These are phyloP conservation scores for Lasioglossum vierecki DNA, from an alignment of 2,888 invertebrate species.

Conservation along the genomic window DNA sequence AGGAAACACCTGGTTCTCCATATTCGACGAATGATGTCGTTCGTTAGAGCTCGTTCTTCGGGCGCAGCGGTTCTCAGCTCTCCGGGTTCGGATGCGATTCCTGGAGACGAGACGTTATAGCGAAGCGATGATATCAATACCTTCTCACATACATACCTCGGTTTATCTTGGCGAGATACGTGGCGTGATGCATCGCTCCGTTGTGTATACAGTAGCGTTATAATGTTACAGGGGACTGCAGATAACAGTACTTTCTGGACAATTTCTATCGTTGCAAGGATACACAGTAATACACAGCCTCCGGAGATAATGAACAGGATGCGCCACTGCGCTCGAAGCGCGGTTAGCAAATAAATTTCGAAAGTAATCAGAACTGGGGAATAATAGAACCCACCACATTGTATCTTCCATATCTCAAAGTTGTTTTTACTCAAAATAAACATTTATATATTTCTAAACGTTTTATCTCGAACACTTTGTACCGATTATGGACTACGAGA, in stretches of 20 bases:
- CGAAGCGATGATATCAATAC: constrained; percentile 68
- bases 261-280: constrained; percentile 14
- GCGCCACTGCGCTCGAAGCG: background rate
- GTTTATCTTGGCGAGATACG: constrained; percentile 52
- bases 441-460: background rate
- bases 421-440: too few species aligned
- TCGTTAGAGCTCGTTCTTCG: constrained; percentile 63
- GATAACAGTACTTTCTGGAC: constrained; percentile 37
- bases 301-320: constrained; percentile 2
- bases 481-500: background rate
- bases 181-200: constrained; percentile 23
- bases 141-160: constrained; percentile 35
- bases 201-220: constrained; percentile 43
- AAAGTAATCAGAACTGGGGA: background rate
- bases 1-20: constrained; percentile 66
- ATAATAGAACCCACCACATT: background rate
- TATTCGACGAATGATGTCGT: constrained; percentile 69
- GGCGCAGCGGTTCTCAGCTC: constrained; percentile 36
- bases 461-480: background rate
- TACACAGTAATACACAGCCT: background rate
- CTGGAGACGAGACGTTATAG: constrained; percentile 46
- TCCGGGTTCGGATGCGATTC: constrained; percentile 40
- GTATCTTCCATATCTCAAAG: background rate
- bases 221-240: constrained; percentile 38
- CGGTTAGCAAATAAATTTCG: background rate